These are phyloP conservation scores for Gobio occitaniae DNA, from an alignment of 2,797 vertebrate species.

Conservation along the genomic window DNA sequence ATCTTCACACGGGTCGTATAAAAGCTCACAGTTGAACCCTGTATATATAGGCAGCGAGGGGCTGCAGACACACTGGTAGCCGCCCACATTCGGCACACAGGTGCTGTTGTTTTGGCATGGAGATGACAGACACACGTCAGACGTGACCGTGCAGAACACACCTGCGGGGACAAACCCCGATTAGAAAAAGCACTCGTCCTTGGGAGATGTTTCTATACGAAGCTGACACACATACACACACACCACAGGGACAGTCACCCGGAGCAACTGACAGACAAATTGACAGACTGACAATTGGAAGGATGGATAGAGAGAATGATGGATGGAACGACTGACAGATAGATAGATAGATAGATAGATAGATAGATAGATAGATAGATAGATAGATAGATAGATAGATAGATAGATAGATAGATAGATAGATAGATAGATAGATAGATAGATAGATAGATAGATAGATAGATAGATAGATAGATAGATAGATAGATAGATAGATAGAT, in stretches of 20 bases:
- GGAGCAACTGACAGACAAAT: no score
- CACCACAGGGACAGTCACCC: neutral
- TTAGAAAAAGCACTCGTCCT: neutral
- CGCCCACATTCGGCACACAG: slow-evolving; percentile 73
- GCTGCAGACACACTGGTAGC: slow-evolving; percentile 82
- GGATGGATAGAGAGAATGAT: neutral
- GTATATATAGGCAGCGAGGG: slow-evolving; percentile 68
- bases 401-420: no score
- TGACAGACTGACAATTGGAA: no score
- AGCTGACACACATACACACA: neutral
- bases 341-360: no score
- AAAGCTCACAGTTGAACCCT: slow-evolving; percentile 81
- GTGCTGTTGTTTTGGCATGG: slow-evolving; percentile 83
- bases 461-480: no score
- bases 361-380: no score
- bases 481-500: no score
- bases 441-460: no score
- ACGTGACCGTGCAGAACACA: slow-evolving; percentile 71
- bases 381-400: no score
- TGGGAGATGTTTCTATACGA: neutral
- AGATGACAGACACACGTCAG: slow-evolving; percentile 78
- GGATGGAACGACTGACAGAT: no score
- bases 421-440: no score
- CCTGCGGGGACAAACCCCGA: slow-evolving; percentile 68
- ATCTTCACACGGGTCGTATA: slow-evolving; percentile 77